These are phyloP conservation scores for Chelonia mydas DNA, from an alignment of 2,797 vertebrate species.

Conservation along the genomic window DNA sequence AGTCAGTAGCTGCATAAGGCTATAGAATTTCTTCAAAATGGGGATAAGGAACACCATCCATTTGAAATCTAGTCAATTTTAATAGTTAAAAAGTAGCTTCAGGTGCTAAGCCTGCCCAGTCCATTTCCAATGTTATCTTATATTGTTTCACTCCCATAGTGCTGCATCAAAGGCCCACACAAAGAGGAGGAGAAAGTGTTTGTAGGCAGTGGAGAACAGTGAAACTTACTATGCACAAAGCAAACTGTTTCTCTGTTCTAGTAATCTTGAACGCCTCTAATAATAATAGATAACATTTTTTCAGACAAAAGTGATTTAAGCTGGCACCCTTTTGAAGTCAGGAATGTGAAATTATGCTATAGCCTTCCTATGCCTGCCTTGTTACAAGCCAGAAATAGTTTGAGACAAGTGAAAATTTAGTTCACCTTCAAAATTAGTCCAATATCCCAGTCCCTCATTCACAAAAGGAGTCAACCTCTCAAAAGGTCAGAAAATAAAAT, in stretches of 20 bases:
- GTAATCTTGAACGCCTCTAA: background rate
- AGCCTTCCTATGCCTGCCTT: background rate
- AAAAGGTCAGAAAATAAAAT: background rate
- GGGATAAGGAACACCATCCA: background rate
- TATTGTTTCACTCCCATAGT: background rate
- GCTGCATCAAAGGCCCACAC: background rate
- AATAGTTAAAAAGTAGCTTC: background rate
- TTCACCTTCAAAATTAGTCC: background rate
- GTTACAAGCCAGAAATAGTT: background rate
- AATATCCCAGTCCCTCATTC: background rate
- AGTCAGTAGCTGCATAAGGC: background rate
- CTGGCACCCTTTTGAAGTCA: background rate
- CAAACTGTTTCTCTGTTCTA: background rate
- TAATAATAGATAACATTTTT: background rate
- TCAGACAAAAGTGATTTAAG: background rate
- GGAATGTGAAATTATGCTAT: background rate
- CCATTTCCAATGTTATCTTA: background rate
- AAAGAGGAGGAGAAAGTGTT: background rate
- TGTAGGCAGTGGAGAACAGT: background rate
- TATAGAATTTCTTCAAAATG: conserved; percentile 7
- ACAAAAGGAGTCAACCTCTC: background rate
- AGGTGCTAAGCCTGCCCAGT: background rate
- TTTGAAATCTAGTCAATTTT: background rate
- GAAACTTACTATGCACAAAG: background rate
- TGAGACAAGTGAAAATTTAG: background rate